Conservation (phyloP, 2,797 vertebrate genomes). For the Epinephelus awoara region DNA sequence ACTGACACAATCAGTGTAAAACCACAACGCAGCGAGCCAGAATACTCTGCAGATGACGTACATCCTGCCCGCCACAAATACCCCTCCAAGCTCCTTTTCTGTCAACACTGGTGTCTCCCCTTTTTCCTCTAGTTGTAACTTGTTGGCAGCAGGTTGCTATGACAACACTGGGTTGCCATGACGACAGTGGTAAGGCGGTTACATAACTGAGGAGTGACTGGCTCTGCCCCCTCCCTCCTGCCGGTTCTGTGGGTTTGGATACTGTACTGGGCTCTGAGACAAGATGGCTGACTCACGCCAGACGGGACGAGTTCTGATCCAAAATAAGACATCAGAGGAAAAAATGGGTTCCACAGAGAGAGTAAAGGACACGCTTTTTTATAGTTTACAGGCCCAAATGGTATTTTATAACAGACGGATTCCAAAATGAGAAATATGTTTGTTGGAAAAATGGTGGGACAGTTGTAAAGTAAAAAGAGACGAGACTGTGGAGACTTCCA, state of each 20-base stretch:
- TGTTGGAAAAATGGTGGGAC: constrained; percentile 12
- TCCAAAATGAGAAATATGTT: constrained; percentile 27
- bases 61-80: constrained; percentile 37
- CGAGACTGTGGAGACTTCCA: background rate
- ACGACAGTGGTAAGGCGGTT: constrained; percentile 44
- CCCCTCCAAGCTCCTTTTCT: constrained; percentile 13
- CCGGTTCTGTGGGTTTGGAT: constrained; percentile 50
- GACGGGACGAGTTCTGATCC: constrained; percentile 12
- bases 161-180: constrained; percentile 62
- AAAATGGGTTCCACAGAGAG: constrained; percentile 16
- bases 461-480: constrained; percentile 4
- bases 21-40: constrained; percentile 44
- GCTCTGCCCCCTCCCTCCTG: constrained; percentile 23
- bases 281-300: constrained; percentile 27
- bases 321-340: constrained; percentile 40
- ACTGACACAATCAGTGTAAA: constrained; percentile 26
- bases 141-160: constrained; percentile 68
- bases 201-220: constrained; percentile 66
- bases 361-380: constrained; percentile 39
- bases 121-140: constrained; percentile 53
- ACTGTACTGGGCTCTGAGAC: constrained; percentile 50
- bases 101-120: constrained; percentile 56
- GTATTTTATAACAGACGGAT: constrained; percentile 24
- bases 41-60: constrained; percentile 57
- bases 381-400: background rate